Percentiles rank a stretch among this genome's conserved stretches.
Evolutionary conservation across 2,797 vertebrate genomes (phyloP).

Genomic region (Cryptoprocta ferox): DNA sequence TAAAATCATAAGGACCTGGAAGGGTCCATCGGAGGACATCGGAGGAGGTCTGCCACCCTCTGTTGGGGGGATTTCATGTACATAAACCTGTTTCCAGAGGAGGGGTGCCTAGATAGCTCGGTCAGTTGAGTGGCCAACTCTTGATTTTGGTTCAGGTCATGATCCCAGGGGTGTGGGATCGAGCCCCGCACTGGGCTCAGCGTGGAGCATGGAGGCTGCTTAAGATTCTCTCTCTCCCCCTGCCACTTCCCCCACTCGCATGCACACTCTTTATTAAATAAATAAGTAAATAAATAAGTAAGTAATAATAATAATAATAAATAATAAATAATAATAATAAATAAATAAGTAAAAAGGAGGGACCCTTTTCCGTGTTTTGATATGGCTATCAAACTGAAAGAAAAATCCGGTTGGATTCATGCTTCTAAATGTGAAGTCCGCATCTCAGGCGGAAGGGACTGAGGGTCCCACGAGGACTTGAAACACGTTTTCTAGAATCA

Average conservation of each 20-base stretch:
- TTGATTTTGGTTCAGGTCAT: no score
- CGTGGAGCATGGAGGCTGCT: no score
- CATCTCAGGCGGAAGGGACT: background rate
- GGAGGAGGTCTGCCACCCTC: background rate
- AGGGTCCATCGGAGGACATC: background rate
- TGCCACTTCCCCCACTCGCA: no score
- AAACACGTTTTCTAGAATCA: background rate
- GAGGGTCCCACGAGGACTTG: background rate
- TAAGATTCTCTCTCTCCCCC: no score
- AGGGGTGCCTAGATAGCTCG: background rate
- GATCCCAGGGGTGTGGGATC: no score
- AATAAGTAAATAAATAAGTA: no score
- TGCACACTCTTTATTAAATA: no score
- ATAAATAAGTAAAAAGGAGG: background rate
- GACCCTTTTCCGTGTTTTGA: background rate
- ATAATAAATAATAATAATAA: no score
- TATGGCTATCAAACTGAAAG: background rate
- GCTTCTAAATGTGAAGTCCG: background rate
- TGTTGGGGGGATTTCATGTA: background rate
- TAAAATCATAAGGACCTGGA: background rate
- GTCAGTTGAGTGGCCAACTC: no score
- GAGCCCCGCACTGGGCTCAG: no score
- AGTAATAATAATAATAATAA: no score
- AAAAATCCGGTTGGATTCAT: background rate
- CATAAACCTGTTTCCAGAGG: background rate